Evolutionary conservation across 2,113 vertebrate species (phyloP).

Genomic region (Microcebus lehilahytsara): DNA sequence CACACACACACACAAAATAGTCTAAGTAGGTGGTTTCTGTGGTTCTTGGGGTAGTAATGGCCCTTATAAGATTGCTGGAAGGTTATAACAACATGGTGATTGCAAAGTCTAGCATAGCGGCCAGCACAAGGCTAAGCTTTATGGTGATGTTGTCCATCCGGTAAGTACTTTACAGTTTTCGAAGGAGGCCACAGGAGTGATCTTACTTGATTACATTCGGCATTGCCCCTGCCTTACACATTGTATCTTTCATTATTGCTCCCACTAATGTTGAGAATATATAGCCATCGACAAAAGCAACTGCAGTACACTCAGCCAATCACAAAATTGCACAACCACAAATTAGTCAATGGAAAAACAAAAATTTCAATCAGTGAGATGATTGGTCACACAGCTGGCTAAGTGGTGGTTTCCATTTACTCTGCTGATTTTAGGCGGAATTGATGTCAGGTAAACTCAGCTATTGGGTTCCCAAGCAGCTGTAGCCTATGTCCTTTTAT

Average conservation of each 20-base stretch:
- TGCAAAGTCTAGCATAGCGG: background rate
- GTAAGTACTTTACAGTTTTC: background rate
- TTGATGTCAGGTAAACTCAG: background rate
- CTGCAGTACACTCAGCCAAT: background rate
- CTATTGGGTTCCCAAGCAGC: background rate
- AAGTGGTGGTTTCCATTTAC: background rate
- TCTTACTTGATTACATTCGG: background rate
- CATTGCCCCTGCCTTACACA: background rate
- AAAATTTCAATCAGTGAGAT: background rate
- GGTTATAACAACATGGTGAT: rapidly evolving
- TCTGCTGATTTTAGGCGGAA: background rate
- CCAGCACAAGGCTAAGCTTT: background rate
- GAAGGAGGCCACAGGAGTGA: background rate
- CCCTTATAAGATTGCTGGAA: background rate
- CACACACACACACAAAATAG: background rate
- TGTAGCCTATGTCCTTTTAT: background rate
- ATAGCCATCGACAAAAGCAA: background rate
- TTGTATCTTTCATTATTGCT: background rate
- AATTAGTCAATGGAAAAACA: background rate
- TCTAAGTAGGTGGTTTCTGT: background rate
- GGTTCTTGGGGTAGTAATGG: too few relatives aligned
- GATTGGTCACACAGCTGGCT: background rate
- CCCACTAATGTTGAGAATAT: background rate
- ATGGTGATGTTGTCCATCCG: background rate
- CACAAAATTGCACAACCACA: background rate